Conservation (phyloP, 2,797 vertebrate species). For the Glossophaga mutica region DNA sequence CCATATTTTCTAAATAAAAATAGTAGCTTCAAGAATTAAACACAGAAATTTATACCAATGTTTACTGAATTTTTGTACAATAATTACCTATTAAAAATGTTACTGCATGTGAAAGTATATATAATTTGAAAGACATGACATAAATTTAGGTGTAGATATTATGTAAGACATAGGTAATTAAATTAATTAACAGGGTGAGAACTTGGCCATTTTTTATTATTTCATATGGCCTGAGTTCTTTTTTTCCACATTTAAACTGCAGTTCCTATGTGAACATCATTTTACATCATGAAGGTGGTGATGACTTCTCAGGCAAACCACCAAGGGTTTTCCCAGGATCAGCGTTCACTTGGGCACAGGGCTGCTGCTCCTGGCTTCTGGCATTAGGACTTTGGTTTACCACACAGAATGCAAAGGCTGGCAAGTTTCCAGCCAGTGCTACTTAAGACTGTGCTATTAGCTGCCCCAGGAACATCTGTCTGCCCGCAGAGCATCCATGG, state of each 20-base stretch:
- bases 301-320: neutral
- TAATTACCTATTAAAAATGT: neutral
- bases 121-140: neutral
- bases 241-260: neutral
- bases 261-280: neutral
- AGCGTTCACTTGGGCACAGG: neutral
- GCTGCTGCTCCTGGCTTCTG: neutral
- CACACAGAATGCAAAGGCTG: neutral
- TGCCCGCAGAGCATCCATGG: neutral
- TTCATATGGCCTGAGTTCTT: neutral
- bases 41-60: neutral
- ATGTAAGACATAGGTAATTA: neutral
- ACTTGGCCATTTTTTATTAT: neutral
- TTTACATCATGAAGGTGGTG: neutral
- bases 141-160: neutral
- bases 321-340: neutral
- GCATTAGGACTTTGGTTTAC: neutral
- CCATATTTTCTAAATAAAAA: neutral
- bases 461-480: neutral
- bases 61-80: neutral
- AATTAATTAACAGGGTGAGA: neutral
- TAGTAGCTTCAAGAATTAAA: neutral
- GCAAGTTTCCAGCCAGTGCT: neutral
- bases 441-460: neutral
- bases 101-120: neutral